These are phyloP conservation scores for Solen grandis DNA, from an alignment of 1,140 invertebrate species.

Conservation along the genomic window DNA sequence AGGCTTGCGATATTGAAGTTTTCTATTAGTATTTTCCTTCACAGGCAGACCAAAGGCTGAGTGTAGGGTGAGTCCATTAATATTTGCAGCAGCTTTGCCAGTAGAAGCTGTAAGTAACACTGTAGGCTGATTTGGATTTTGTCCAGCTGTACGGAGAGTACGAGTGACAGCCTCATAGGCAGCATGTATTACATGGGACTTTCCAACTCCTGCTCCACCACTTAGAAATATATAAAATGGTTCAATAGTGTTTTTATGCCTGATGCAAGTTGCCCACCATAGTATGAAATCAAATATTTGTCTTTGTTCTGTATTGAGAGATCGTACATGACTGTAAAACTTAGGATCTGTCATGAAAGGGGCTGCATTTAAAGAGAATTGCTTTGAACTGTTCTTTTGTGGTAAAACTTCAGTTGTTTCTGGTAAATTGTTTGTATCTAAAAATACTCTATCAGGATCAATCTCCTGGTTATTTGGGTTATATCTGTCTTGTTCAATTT, in stretches of 20 bases:
- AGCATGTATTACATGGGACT: conserved; percentile 40
- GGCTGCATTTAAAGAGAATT: neutral
- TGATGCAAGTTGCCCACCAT: too few species aligned
- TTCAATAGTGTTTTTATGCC: too few species aligned
- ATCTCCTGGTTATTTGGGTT: conserved; percentile 6
- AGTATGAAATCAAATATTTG: too few species aligned
- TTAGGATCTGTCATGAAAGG: neutral
- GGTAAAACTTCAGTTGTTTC: neutral
- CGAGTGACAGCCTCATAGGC: conserved; percentile 15
- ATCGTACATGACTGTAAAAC: conserved; percentile 10
- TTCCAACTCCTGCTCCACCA: conserved; percentile 54
- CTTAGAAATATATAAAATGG: conserved; percentile 58
- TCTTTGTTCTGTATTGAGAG: too few species aligned
- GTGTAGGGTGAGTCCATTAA: conserved; percentile 44
- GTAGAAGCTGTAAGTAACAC: too few species aligned
- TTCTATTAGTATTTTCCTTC: too few species aligned
- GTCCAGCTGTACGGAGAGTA: conserved; percentile 17
- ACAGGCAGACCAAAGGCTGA: conserved; percentile 43
- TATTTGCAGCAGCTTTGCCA: too few species aligned
- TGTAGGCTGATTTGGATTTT: conserved; percentile 44
- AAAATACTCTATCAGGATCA: conserved; percentile 1
- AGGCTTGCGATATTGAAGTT: conserved; percentile 23
- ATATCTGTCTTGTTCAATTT: conserved; percentile 23
- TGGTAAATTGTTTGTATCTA: conserved; percentile 34
- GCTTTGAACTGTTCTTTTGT: neutral